phyloP scores from a whole-genome alignment of 2,797 vertebrate genomes.

The Myioborus miniatus region DNA sequence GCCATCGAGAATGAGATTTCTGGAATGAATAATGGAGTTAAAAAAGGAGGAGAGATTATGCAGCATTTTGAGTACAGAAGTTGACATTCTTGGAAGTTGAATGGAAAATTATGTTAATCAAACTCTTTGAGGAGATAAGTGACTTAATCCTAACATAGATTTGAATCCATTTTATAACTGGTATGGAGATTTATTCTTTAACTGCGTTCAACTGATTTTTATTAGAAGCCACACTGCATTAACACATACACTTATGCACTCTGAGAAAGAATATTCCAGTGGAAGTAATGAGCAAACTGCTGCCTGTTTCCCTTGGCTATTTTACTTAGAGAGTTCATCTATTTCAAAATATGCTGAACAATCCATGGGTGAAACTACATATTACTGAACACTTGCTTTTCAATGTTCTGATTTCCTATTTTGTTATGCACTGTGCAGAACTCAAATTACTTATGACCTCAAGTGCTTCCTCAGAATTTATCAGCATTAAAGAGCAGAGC shows the following conservation, averaged over 20 bases:
- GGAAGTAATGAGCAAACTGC: neutral
- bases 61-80: neutral
- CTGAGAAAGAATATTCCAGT: neutral
- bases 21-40: neutral
- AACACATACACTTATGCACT: neutral
- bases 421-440: neutral
- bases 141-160: neutral
- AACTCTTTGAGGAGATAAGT: neutral
- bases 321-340: neutral
- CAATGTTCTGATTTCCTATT: neutral
- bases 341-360: neutral
- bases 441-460: neutral
- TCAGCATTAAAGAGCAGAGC: neutral
- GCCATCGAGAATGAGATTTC: neutral
- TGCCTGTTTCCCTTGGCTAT: neutral
- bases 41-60: neutral
- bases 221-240: accelerated
- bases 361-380: neutral
- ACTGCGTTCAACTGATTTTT: neutral
- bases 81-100: neutral
- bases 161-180: neutral
- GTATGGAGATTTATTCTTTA: neutral
- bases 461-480: neutral
- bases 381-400: neutral
- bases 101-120: neutral